phyloP scores from a whole-genome alignment of 2,113 vertebrate genomes.

The Excalfactoria chinensis region DNA sequence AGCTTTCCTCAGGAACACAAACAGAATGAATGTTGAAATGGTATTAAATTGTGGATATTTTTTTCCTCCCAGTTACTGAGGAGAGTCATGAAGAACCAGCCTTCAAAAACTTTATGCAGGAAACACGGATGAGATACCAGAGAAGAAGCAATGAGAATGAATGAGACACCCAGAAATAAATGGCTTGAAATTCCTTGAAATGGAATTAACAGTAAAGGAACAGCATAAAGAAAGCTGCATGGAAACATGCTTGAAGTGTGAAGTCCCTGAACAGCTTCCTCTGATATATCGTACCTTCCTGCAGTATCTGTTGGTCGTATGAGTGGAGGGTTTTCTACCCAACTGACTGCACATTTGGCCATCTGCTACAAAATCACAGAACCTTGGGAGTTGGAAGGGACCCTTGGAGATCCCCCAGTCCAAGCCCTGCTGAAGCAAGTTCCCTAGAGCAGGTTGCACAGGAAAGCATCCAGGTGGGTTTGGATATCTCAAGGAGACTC shows the following conservation, averaged over 20 bases:
- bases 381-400: neutral
- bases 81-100: slow-evolving; percentile 87
- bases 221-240: neutral
- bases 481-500: neutral
- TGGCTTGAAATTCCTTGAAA: neutral
- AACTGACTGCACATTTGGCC: neutral
- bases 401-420: neutral
- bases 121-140: slow-evolving; percentile 81
- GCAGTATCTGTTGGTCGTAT: neutral
- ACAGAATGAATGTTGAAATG: neutral
- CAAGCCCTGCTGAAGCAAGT: neutral
- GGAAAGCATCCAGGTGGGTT: neutral
- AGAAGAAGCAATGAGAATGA: slow-evolving; percentile 75
- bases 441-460: neutral
- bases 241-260: neutral
- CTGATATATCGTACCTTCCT: neutral
- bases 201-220: neutral
- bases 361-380: neutral
- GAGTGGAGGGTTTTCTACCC: neutral
- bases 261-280: neutral
- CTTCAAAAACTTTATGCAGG: slow-evolving; percentile 90
- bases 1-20: neutral
- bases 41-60: neutral
- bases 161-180: neutral
- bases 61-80: slow-evolving; percentile 81